Conservation (phyloP, 2,888 invertebrate species). For the Diarsia brunnea region DNA sequence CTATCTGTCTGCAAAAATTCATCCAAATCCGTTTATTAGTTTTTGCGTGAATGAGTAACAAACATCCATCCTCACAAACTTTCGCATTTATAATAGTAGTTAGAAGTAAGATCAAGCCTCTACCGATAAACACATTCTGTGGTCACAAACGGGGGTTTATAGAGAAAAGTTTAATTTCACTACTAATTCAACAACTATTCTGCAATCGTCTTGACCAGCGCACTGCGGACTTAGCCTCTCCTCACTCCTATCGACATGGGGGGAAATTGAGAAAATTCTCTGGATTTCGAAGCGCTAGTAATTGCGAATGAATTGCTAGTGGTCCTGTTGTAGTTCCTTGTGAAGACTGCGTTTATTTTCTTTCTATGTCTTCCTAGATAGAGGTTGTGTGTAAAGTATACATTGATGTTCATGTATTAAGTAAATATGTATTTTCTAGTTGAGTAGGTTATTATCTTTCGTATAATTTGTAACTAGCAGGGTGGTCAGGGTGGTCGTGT, state of each 20-base stretch:
- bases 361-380: background rate
- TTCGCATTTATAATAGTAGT: background rate
- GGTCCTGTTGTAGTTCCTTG: background rate
- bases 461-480: too few relatives aligned
- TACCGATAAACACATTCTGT: background rate
- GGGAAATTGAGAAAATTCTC: conserved; percentile 39
- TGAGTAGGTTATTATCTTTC: too few relatives aligned
- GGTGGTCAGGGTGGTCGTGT: too few relatives aligned
- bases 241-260: background rate
- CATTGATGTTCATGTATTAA: background rate
- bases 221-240: conserved; percentile 39
- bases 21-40: background rate
- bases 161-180: background rate
- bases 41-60: background rate
- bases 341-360: background rate
- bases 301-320: conserved; percentile 39
- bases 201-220: conserved; percentile 5
- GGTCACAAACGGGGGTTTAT: background rate
- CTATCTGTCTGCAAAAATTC: background rate
- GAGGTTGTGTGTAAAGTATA: background rate
- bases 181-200: conserved; percentile 2
- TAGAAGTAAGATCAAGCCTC: too few relatives aligned
- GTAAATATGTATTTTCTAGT: too few relatives aligned
- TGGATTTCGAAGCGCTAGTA: conserved; percentile 27
- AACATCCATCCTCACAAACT: background rate